These are phyloP conservation scores for Hemibagrus wyckioides DNA, from an alignment of 2,113 vertebrate genomes.

Conservation along the genomic window DNA sequence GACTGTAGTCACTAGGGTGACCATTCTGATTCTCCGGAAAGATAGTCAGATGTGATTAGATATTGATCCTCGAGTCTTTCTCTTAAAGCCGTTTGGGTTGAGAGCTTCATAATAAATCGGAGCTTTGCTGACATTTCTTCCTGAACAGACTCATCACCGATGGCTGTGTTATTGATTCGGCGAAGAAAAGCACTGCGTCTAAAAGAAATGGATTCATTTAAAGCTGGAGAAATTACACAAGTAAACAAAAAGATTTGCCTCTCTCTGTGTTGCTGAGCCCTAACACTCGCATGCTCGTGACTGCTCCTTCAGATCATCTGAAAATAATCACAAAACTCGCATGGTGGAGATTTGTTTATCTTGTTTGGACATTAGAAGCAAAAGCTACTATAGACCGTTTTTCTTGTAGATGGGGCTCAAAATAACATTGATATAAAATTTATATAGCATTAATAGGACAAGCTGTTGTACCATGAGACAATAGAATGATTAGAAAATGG, in stretches of 20 bases:
- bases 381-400: neutral
- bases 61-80: neutral
- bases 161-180: neutral
- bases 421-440: too few relatives aligned
- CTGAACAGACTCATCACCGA: neutral
- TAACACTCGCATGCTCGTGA: neutral
- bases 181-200: neutral
- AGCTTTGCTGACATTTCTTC: neutral
- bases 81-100: neutral
- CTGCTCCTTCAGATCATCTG: neutral
- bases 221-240: neutral
- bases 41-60: neutral
- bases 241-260: neutral
- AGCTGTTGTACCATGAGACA: too few relatives aligned
- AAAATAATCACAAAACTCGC: neutral
- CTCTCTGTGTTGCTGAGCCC: neutral
- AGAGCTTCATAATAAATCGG: neutral
- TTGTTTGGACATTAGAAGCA: neutral
- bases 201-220: neutral
- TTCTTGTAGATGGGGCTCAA: too few relatives aligned
- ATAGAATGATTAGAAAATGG: too few relatives aligned
- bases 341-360: neutral
- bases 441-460: too few relatives aligned
- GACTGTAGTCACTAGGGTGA: neutral
- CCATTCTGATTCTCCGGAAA: neutral